Evolutionary conservation across 2,888 invertebrate species (phyloP), one percentile per base, ranked within the genome.

Genomic region (Drosophila monieri): DNA sequence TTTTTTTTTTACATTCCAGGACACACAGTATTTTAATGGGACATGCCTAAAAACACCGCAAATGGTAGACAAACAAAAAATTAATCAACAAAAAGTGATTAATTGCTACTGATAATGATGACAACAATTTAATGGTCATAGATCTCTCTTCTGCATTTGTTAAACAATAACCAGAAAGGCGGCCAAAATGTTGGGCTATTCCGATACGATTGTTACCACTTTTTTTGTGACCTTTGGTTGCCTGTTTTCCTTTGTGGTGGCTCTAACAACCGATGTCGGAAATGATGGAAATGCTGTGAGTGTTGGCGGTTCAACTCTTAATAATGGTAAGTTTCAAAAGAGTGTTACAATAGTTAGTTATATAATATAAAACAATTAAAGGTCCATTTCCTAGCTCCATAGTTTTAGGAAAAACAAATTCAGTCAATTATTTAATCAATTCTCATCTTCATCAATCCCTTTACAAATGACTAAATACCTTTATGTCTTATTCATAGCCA

Each of bases 301-400:
- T 53, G 68, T 61, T 2, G 80, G 87, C 32, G 81, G 78, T 10
- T 83, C 77, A 54, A 75, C 85, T 8, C 79, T 78, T 8, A 89
- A 90, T 76, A 90, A 90, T 75, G 90, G 90, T 90, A 61, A 90
- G 90, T 89, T 37, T 37, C 6, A 37, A 14, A 37, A 9, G 0
- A 14, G 10, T 23, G 21, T 1, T 3, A 27, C 8, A 41, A 27
- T 14, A 18, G 8, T 9, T 6, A 46, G 1, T 3, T 30, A 30
- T 21, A 3, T 21, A 21, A n/a, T n/a, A n/a, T n/a, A n/a, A n/a
- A n/a, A n/a, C n/a, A 25, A 18, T 18, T 18, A 1, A 18, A 1
- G 2, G 9, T 27, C 27, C 27, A 6, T 27, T 21, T 21, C 4
- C 21, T 2, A 8, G 0, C 12, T 14, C 14, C 23, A 2, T 8